Evolutionary conservation across 2,113 vertebrate genomes (phyloP), one percentile per base, ranked within the genome.

Genomic region (Hippocampus barbouri): DNA sequence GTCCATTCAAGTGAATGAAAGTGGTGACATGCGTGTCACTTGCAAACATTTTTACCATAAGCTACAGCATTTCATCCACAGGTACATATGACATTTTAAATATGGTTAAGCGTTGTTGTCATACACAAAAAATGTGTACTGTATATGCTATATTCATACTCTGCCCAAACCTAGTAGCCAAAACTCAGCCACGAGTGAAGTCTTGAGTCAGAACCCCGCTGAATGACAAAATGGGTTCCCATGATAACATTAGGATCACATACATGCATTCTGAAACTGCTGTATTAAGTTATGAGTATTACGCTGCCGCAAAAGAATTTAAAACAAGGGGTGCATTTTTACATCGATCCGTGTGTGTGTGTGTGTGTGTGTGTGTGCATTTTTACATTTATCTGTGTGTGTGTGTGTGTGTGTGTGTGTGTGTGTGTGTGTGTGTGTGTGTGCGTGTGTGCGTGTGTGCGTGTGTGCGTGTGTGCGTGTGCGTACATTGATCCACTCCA

Each of bases 401-500:
- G 30, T 3, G 30, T 30, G 56, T 67, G 70, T 40, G 20, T 68
- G 60, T 41, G 34, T 43, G 40, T 21, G 16, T 11, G 34, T 9
- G 11, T 14, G 12, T 53, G 23, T 60, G 8, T n/a, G 14, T 9
- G 57, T 64, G 70, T 34, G 21, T 71, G n/a, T 27, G 27, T 27
- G 30, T 30, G 30, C 4, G 30, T 3, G 30, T 30, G 56, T 67
- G 70, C 30, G 20, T 68, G 60, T 41, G 34, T 43, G 40, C 11
- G 16, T 11, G 34, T 9, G 11, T 14, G 12, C 43, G 23, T 60
- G 8, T n/a, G 14, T 9, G 57, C 59, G 70, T 34, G 61, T 38
- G 41, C 41, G 40, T 65, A 68, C 51, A 74, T 80, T 27, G 78
- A 79, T 76, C 51, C 45, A 38, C 27, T 40, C 4, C 47, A 34